Evolutionary conservation across 2,888 invertebrate genomes (phyloP), one percentile per base, ranked within the genome.

Genomic region (Margaritifera margaritifera): DNA sequence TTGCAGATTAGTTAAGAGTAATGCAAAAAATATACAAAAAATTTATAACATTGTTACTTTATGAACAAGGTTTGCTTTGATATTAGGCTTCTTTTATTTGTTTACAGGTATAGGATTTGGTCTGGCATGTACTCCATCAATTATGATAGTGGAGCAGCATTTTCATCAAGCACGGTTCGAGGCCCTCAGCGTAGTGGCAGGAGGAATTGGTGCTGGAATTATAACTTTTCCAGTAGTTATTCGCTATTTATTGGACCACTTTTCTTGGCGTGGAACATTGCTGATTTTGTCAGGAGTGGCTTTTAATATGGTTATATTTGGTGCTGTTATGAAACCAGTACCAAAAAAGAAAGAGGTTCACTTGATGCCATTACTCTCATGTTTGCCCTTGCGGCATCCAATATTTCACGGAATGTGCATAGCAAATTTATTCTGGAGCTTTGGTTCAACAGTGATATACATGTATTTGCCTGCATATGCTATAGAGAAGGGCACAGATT

Each of bases 341-440:
- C 64, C 71, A 8, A 72, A 66, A 19, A 72, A 78, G n/a, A 81
- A 80, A 64, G 79, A 81, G 60, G 74, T 84, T 20, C 78, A 74
- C 25, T 72, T 86, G 25, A 70, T 85, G 67, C 85, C 86, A 5
- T 71, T 84, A 24, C 69, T 86, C 27, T 86, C 86, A 19, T 86
- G 85, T 66, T 65, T 83, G 52, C 86, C 87, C 11, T 76, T 87
- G 25, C 74, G 82, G n/a, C 84, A 85, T 71, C 80, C 83, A 0
- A 79, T 85, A 62, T 88, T 88, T 72, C 81, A 80, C 52, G 85
- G 84, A 6, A 78, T 88, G 81, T 84, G 86, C 65, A 82, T 86
- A 31, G 84, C 84, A 50, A 87, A 87, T 74, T 80, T 87, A 63
- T 85, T 88, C 72, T 88, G 87, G 87, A 86, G 87, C 65, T 85